Evolutionary conservation across 2,888 invertebrate species (phyloP).

Genomic region (Epistrophe grossulariae): DNA sequence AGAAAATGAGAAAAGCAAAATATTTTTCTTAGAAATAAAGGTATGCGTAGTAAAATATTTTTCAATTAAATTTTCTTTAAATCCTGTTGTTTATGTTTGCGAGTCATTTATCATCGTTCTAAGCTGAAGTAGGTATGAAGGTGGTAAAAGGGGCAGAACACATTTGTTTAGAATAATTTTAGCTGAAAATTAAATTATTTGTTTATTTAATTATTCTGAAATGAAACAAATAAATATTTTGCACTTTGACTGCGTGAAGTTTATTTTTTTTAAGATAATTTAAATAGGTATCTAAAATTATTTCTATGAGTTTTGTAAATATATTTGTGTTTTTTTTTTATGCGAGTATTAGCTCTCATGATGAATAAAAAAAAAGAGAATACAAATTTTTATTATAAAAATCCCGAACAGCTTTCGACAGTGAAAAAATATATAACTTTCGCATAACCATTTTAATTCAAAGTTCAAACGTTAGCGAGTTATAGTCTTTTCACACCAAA

Average conservation of each 20-base stretch:
- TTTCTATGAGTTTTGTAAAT: not conserved
- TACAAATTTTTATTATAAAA: too few relatives aligned
- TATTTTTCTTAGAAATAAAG: constrained; percentile 16
- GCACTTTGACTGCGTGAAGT: not conserved
- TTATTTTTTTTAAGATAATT: constrained; percentile 6
- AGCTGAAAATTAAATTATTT: not conserved
- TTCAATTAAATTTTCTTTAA: constrained; percentile 30
- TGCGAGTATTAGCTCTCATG: not conserved
- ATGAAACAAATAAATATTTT: constrained; percentile 37
- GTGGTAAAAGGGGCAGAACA: constrained; percentile 1
- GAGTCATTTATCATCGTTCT: constrained; percentile 22
- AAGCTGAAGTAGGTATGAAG: constrained; percentile 8
- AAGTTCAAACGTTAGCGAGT: too few relatives aligned
- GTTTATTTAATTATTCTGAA: constrained; percentile 17
- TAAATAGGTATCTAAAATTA: not conserved
- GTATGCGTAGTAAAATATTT: constrained; percentile 26
- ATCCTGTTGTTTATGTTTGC: constrained; percentile 42
- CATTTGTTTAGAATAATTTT: constrained; percentile 9
- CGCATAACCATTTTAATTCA: too few relatives aligned
- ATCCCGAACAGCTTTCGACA: too few relatives aligned
- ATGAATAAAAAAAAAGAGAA: not conserved
- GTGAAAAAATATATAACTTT: too few relatives aligned
- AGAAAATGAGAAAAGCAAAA: not conserved
- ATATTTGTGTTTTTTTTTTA: not conserved
- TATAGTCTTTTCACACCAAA: too few relatives aligned